Evolutionary conservation across 2,888 invertebrate genomes (phyloP).

Genomic region (Caenorhabditis panamensis): DNA sequence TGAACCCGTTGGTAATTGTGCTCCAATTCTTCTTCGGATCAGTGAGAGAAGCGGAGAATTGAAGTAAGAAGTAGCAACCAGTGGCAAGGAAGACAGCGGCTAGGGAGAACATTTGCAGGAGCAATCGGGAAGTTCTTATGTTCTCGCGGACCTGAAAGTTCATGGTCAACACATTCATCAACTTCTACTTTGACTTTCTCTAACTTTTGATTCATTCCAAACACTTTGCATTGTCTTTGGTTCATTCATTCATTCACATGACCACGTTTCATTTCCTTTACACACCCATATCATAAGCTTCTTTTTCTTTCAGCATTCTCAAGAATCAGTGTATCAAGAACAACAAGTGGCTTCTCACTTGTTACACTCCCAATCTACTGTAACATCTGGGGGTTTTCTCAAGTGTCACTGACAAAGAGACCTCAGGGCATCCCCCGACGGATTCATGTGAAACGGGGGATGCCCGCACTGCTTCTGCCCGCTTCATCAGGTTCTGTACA

Average conservation of each 20-base stretch:
- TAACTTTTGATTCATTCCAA: background rate
- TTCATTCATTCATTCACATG: slow-evolving; percentile 29
- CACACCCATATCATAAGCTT: slow-evolving; percentile 16
- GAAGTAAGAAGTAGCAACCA: slow-evolving; percentile 32
- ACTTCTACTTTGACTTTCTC: slow-evolving; percentile 9
- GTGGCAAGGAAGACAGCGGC: slow-evolving; percentile 16
- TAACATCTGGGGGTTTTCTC: slow-evolving; percentile 24
- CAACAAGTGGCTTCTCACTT: slow-evolving; percentile 51
- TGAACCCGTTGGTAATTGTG: slow-evolving; percentile 40
- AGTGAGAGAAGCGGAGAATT: slow-evolving; percentile 40
- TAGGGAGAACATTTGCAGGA: slow-evolving; percentile 35
- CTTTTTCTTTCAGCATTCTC: slow-evolving; percentile 14
- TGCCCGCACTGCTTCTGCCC: slow-evolving; percentile 25
- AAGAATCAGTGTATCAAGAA: slow-evolving; percentile 41
- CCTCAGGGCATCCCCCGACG: slow-evolving; percentile 30
- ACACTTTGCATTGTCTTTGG: slow-evolving; percentile 1
- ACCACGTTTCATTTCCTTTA: slow-evolving; percentile 14
- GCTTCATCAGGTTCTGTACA: slow-evolving; percentile 37
- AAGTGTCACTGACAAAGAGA: slow-evolving; percentile 2
- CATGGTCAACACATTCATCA: no score
- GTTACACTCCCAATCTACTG: slow-evolving; percentile 30
- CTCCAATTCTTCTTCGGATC: slow-evolving; percentile 34
- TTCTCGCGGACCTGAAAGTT: slow-evolving; percentile 59
- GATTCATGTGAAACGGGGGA: slow-evolving; percentile 44
- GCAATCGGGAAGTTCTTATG: slow-evolving; percentile 45